A percentile compares a stretch with the other conserved stretches of the same genome.
Conservation (phyloP, 1,140 invertebrate genomes). For the Atta cephalotes region DNA sequence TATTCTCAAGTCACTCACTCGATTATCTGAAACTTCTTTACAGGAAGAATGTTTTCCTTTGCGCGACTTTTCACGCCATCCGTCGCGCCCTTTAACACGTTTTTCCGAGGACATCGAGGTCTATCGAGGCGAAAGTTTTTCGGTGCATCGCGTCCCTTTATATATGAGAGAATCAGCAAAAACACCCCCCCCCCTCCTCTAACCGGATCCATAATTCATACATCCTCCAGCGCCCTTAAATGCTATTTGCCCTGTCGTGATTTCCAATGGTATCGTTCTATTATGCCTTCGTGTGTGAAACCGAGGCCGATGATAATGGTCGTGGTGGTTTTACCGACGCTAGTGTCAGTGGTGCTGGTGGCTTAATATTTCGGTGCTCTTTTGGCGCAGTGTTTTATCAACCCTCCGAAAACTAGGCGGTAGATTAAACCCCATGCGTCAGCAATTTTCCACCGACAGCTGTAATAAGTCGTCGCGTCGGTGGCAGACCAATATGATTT, state of each 20-base stretch:
- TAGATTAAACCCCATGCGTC: constrained; percentile 81
- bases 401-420: constrained; percentile 52
- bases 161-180: constrained; percentile 77
- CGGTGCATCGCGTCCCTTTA: constrained; percentile 56
- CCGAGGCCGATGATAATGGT: constrained; percentile 27
- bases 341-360: neutral
- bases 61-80: neutral
- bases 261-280: constrained; percentile 77
- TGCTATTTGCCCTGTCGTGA: constrained; percentile 67
- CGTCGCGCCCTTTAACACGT: constrained; percentile 52
- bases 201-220: constrained; percentile 79
- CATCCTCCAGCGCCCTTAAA: constrained; percentile 77
- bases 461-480: constrained; percentile 73
- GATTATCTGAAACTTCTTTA: constrained; percentile 36
- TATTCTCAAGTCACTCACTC: constrained; percentile 26
- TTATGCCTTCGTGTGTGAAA: constrained; percentile 69
- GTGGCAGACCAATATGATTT: constrained; percentile 81
- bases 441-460: constrained; percentile 78
- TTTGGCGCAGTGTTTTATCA: constrained; percentile 54
- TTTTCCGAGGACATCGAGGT: constrained; percentile 63
- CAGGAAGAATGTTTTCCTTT: constrained; percentile 49
- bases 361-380: constrained; percentile 56
- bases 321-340: constrained; percentile 3
- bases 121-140: constrained; percentile 70
- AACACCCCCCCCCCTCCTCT: constrained; percentile 49